These are phyloP conservation scores for Conus betulinus DNA, from an alignment of 1,140 invertebrate genomes.

Conservation along the genomic window DNA sequence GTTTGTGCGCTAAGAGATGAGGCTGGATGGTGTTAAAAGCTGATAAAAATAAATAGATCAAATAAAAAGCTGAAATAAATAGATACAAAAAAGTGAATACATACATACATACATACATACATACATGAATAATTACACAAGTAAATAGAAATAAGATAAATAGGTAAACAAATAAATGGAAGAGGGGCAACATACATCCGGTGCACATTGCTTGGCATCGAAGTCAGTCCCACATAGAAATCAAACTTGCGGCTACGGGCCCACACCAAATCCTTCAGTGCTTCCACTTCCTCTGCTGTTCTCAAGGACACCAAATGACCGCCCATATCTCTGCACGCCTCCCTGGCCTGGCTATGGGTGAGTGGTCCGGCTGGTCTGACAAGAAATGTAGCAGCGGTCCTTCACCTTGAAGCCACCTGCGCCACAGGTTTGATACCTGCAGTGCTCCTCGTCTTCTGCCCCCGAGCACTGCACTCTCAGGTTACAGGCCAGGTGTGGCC, in stretches of 20 bases:
- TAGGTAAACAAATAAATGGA: no score
- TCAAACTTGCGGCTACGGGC: background rate
- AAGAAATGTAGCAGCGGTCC: background rate
- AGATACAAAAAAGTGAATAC: no score
- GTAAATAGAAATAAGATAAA: no score
- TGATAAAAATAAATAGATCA: no score
- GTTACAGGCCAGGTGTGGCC: slow-evolving; percentile 20
- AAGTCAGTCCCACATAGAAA: background rate
- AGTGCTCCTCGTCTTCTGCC: slow-evolving; percentile 18
- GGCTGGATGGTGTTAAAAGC: no score
- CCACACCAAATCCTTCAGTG: background rate
- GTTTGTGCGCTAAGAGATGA: no score
- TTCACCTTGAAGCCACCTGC: background rate
- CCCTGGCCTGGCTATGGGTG: background rate
- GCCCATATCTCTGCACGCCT: background rate
- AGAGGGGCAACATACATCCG: background rate
- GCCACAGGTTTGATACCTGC: background rate
- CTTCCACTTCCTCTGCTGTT: background rate
- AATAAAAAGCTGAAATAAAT: no score
- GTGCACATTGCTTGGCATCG: background rate
- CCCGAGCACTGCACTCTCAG: background rate
- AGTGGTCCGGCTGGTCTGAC: background rate
- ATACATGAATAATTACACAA: no score
- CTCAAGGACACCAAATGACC: background rate
- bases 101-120: no score